Base-by-base conservation (phyloP, 2,113 vertebrate species). In the Cranoglanis bouderius region DNA sequence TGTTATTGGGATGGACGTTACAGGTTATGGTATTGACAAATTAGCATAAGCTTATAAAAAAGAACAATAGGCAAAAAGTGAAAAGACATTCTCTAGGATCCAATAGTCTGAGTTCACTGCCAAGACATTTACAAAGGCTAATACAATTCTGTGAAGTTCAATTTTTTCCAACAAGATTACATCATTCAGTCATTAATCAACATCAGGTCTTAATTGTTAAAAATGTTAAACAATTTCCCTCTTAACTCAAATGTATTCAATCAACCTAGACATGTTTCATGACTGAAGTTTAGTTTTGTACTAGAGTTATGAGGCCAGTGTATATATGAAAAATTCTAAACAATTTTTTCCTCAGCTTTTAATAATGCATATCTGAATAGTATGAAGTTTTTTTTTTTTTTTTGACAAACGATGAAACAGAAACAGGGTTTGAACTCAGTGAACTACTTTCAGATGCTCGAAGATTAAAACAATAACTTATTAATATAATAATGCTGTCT, bases 111-210 rank as follows among this genome's bases (percentile, higher is more conserved):
- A 83, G 38, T 61, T 61, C 55, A 83, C 12, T 57, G 18, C n/a
- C 32, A 82, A 19, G 26, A 80, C 24, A 49, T 78, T 29, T 43
- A 43, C 40, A 26, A 77, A 75, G 38, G 72, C 72, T 74, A 70
- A 75, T 24, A 43, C 43, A 29, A 51, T 51, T 49, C 51, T 78
- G 43, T 49, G 12, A 49, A 24, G 32, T 82, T 57, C 1, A 26
- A 10, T 32, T 38, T 82, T 82, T 57, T 38, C 51, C 75, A 38
- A 5, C 32, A 55, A 57, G 32, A 82, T 82, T 38, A 57, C 80
- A 57, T 82, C 80, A 82, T 82, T 59, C 80, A 59, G 53, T 38
- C 80, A 82, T 82, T 57, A 57, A 82, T 82, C 80, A 82, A 82
- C 18, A 57, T 82, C 80, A 82, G 80, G 53, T 57, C 32, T 13